Base-by-base conservation (phyloP, 2,888 invertebrate species). In the Reticulitermes lucifugus region DNA sequence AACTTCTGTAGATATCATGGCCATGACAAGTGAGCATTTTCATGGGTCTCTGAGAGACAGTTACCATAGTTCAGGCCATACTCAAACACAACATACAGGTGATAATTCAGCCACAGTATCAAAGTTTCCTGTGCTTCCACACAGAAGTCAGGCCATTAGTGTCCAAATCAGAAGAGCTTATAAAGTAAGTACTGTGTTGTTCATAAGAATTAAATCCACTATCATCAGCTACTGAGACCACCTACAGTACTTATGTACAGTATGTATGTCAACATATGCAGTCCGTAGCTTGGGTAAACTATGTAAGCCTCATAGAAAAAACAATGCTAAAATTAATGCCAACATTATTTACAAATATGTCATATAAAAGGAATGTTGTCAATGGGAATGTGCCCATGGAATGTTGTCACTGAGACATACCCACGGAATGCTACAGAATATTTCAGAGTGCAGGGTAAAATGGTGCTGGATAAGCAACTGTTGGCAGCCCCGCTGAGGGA, bases 371-470 rank as follows among this genome's bases (percentile, higher is more conserved):
- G 83, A 83, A 83, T 83, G 83, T 83, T 51, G 35, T 35, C 35
- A 35, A 35, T 4, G 4, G 35, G 35, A 35, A 35, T 35, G 35
- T 35, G 35, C 35, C 35, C 35, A 2, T 35, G 83, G 83, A 83
- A 83, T 83, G 83, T 83, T 51, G 25, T 46, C n/a, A 77, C 29
- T 79, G 79, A 51, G 55, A 79, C 25, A 46, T 79, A 51, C 25
- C 79, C 55, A 14, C 51, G 55, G 79, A 79, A 79, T 79, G 79
- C 25, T 79, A 51, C n/a, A 29, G 55, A 43, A 51, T 3, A 43
- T 22, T 79, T 84, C 41, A 85, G 7, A 85, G 73, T 51, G 90
- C 90, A 4, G 91, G 91, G 88, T 91, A 90, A 43, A 92, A 93
- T 89, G 51, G 84, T 51, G 85, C 43, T 79, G 85, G 87, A 46